Base-by-base conservation (phyloP, 2,888 invertebrate species). In the Clepsis dumicolana region DNA sequence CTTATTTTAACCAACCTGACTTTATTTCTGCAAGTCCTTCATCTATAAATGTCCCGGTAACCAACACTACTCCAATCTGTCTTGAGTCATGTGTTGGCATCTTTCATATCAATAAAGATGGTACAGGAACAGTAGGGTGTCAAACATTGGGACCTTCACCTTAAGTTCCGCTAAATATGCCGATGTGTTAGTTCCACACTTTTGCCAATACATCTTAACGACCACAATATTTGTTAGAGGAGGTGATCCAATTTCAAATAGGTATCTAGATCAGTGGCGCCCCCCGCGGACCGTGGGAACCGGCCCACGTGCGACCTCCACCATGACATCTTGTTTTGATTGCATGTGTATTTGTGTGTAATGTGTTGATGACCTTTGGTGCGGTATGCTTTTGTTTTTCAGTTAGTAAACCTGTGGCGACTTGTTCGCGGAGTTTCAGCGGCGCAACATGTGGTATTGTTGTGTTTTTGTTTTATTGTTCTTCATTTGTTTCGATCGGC, bases 251-350 rank as follows among this genome's bases (percentile, higher is more conserved):
- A 4, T 29, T 27, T n/a, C 7, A 38, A 38, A 18, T 5, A 53
- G 53, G 53, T 53, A 53, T 53, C 16, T 53, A 27, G 27, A 18
- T 62, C 61, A 56, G 52, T 16, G 61, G 44, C 24, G 35, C 56
- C 44, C 38, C 72, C 71, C 70, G 61, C 54, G 53, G 59, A 59
- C 70, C 72, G 73, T 73, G 73, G 73, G 73, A 73, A 72, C 62
- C 4, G 12, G 3, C 41, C 38, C 60, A 41, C 53, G 63, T 63
- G 29, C 50, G 54, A 54, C 64, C 56, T 62, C 54, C 64, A 14
- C 64, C n/a, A 16, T 27, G 29, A 53, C 53, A 53, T 53, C 25
- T 53, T 53, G 53, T 53, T 53, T 24, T 50, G 50, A 50, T 50
- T 50, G 50, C n/a, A n/a, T 38, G n/a, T 38, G 38, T 38, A n/a